Base-by-base conservation (phyloP, 2,888 invertebrate species). In the Phyllotreta striolata region DNA sequence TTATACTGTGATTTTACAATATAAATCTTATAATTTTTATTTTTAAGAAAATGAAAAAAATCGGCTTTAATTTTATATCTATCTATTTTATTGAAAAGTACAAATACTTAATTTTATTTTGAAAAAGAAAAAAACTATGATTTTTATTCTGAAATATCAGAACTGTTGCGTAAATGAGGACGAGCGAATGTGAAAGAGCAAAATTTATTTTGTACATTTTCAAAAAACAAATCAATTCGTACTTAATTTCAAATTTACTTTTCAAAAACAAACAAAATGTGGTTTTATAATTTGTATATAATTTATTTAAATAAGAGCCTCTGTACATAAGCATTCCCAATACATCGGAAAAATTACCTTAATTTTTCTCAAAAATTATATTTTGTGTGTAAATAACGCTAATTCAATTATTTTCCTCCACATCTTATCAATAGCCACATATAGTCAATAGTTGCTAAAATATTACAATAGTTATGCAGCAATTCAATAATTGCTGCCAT, bases 371-470 rank as follows among this genome's bases (percentile, higher is more conserved):
- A 6, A 37, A 55, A 51, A 59, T 12, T 35, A 8, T 41, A 58
- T 41, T 46, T 61, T 47, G 52, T 39, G 47, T 63, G 62, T 63
- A 62, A 63, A 63, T 63, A 63, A 58, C 52, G 52, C 43, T 35
- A 62, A 62, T 57, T 56, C 55, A 56, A 62, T 35, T 60, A 62
- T 65, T 62, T 62, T 49, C 47, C 64, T 63, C 66, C 66, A 69
- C 68, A 66, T 70, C 68, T 9, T 66, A 69, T 69, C 72, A 74
- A 79, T 78, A 79, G 78, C 74, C 78, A 78, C 71, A 70, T 73
- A 78, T 76, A 77, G 74, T 70, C 77, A 78, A 77, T 78, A 78
- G 77, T 77, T 73, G 70, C 73, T 75, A 78, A 78, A 77, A 73
- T 72, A 74, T 61, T 76, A 76, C 79, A 78, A 80, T 81, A 80